Evolutionary conservation across 1,140 invertebrate species (phyloP).

Genomic region (Nasonia vitripennis): DNA sequence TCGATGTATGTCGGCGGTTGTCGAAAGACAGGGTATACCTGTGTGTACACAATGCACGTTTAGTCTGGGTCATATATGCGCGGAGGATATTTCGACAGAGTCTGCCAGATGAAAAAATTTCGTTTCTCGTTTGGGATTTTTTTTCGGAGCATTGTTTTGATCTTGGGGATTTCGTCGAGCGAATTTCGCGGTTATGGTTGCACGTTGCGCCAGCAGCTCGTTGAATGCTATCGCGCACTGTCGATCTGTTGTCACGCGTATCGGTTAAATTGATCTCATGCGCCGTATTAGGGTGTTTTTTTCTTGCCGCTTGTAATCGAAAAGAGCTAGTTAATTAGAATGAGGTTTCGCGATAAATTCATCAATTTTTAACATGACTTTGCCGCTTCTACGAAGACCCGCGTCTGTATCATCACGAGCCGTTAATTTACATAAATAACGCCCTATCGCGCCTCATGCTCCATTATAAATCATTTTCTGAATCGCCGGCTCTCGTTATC

Average conservation of each 20-base stretch:
- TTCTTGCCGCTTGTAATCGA: too few relatives aligned
- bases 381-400: too few relatives aligned
- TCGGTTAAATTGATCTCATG: too few relatives aligned
- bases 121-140: neutral
- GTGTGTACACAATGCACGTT: neutral
- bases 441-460: neutral
- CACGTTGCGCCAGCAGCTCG: neutral
- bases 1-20: neutral
- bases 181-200: conserved; percentile 5
- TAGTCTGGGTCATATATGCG: neutral
- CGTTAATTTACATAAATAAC: neutral
- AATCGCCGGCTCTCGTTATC: conserved; percentile 15
- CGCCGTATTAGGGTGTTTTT: too few relatives aligned
- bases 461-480: conserved; percentile 17
- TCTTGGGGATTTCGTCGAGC: neutral
- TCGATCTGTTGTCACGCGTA: neutral
- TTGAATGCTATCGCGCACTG: neutral
- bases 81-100: neutral
- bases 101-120: neutral
- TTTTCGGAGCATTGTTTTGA: conserved; percentile 7
- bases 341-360: too few relatives aligned
- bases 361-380: too few relatives aligned
- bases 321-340: neutral
- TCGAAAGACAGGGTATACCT: neutral
- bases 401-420: too few relatives aligned